phyloP scores from a whole-genome alignment of 2,888 invertebrate species.

The Heterodera filipjevi region DNA sequence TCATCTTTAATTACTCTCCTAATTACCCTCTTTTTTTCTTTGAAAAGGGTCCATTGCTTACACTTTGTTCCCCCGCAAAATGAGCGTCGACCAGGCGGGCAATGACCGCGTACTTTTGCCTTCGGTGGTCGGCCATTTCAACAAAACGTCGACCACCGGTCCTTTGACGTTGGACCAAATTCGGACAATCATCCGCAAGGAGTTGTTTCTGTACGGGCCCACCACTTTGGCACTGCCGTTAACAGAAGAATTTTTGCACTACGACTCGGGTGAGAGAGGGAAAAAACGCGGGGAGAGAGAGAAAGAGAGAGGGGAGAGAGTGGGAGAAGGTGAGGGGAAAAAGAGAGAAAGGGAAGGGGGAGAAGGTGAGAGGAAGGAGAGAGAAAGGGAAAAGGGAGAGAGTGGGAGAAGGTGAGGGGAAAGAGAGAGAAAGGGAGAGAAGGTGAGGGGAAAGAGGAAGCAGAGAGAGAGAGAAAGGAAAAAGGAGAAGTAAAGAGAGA shows the following conservation, averaged over 20 bases:
- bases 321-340: too few relatives aligned
- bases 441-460: too few relatives aligned
- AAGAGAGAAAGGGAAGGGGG: too few relatives aligned
- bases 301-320: too few relatives aligned
- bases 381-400: too few relatives aligned
- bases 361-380: too few relatives aligned
- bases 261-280: conserved; percentile 48
- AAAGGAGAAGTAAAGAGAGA: too few relatives aligned
- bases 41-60: conserved; percentile 62
- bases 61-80: conserved; percentile 62
- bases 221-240: conserved; percentile 64
- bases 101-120: conserved; percentile 54
- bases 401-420: too few relatives aligned
- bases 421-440: too few relatives aligned
- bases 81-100: conserved; percentile 62
- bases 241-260: conserved; percentile 63
- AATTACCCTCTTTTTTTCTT: conserved; percentile 10
- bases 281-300: background rate
- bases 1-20: background rate
- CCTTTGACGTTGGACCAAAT: conserved; percentile 41
- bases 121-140: conserved; percentile 61
- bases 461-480: too few relatives aligned
- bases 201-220: conserved; percentile 57
- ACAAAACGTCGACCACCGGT: conserved; percentile 49
- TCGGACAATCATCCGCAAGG: conserved; percentile 58